Percentiles rank a stretch among this genome's conserved stretches.
These are phyloP conservation scores for Xylocopa sonorina DNA, from an alignment of 1,140 invertebrate genomes.

Conservation along the genomic window DNA sequence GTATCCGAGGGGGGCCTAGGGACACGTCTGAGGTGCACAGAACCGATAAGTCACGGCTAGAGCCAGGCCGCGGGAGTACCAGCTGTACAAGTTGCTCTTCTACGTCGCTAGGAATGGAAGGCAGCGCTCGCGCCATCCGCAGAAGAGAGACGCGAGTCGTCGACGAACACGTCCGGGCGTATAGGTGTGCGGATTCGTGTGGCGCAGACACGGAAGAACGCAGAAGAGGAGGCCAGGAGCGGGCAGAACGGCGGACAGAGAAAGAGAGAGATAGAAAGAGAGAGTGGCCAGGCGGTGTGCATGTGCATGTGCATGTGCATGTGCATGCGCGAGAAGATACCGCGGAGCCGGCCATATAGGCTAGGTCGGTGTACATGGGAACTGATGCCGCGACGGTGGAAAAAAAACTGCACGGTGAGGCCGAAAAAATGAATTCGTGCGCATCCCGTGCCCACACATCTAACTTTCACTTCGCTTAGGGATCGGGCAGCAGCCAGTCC, in stretches of 20 bases:
- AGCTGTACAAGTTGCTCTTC: conserved; percentile 60
- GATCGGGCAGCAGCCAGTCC: conserved; percentile 74
- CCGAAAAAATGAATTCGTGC: conserved; percentile 83
- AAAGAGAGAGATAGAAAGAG: conserved; percentile 34
- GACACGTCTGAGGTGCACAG: conserved; percentile 70
- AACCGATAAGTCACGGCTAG: conserved; percentile 74
- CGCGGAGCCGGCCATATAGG: conserved; percentile 77
- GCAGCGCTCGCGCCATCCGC: neutral
- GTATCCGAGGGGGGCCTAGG: conserved; percentile 58
- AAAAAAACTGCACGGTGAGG: conserved; percentile 78
- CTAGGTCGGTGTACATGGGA: conserved; percentile 79
- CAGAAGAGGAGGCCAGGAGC: conserved; percentile 12
- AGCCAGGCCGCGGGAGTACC: conserved; percentile 62
- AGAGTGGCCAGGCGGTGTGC: conserved; percentile 36
- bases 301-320: conserved; percentile 31
- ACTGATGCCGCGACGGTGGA: conserved; percentile 67
- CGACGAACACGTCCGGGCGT: neutral
- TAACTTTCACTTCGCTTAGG: conserved; percentile 81
- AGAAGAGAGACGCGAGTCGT: conserved; percentile 8
- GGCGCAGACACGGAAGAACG: conserved; percentile 7
- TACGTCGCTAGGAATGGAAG: conserved; percentile 49
- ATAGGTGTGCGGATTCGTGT: neutral
- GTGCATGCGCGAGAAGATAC: conserved; percentile 67
- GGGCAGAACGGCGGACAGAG: conserved; percentile 13
- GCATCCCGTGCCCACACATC: conserved; percentile 83